Percentiles rank a stretch among this genome's conserved stretches.
These are phyloP conservation scores for Myotis myotis DNA, from an alignment of 2,797 vertebrate species.

Conservation along the genomic window DNA sequence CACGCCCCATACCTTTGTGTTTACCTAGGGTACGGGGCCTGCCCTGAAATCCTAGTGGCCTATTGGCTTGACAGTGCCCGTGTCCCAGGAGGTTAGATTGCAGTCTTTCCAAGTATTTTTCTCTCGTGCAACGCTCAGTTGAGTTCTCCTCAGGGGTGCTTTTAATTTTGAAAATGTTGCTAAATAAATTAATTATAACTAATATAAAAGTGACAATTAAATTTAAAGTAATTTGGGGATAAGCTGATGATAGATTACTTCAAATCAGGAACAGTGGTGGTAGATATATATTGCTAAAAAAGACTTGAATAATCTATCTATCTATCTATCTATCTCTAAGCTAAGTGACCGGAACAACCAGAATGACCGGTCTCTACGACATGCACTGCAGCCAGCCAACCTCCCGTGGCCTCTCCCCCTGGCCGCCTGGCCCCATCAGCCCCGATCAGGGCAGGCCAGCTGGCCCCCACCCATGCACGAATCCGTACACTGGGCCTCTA, in stretches of 20 bases:
- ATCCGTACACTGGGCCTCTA: no score
- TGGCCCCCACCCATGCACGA: no score
- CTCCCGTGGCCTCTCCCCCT: no score
- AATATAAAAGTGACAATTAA: slow-evolving; percentile 52
- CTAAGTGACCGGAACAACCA: no score
- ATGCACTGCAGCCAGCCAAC: no score
- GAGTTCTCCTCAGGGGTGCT: neutral
- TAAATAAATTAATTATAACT: slow-evolving; percentile 44
- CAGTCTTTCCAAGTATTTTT: neutral
- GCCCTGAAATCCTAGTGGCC: neutral
- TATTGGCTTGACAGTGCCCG: neutral
- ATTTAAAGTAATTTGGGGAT: slow-evolving; percentile 30
- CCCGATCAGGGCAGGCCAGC: no score
- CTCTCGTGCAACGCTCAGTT: neutral
- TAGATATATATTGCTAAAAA: slow-evolving; percentile 22
- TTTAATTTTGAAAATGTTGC: slow-evolving; percentile 36
- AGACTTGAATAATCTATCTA: neutral
- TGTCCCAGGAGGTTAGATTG: neutral
- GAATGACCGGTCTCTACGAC: no score
- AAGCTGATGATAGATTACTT: slow-evolving; percentile 5
- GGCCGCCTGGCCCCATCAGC: no score
- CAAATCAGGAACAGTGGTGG: neutral
- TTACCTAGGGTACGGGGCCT: neutral
- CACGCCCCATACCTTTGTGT: neutral
- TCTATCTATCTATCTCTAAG: no score